Conservation (phyloP, 2,888 invertebrate species). For the Clostera curtula region DNA sequence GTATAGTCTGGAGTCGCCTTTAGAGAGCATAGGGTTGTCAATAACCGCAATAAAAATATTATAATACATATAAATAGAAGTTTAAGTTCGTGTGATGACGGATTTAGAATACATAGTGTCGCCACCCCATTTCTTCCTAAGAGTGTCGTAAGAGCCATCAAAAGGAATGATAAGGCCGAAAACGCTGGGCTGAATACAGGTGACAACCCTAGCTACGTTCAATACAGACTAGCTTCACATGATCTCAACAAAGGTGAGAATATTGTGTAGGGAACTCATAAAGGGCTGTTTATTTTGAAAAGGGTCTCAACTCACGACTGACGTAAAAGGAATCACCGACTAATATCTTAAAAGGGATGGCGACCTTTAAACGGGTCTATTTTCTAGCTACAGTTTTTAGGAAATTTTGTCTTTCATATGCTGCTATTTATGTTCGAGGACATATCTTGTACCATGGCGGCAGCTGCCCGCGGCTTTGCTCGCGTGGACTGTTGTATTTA, state of each 20-base stretch:
- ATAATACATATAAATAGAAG: too few relatives aligned
- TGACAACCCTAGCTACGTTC: conserved; percentile 10
- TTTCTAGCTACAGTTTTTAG: neutral
- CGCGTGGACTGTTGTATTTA: too few relatives aligned
- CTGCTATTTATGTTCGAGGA: neutral
- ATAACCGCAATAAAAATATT: too few relatives aligned
- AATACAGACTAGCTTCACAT: conserved; percentile 15
- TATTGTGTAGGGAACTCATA: conserved; percentile 12
- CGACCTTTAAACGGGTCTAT: conserved; percentile 6
- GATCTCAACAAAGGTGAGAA: conserved; percentile 18
- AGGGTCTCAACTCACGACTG: conserved; percentile 12
- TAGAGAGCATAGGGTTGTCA: neutral
- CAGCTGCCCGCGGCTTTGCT: too few relatives aligned
- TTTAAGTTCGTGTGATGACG: too few relatives aligned
- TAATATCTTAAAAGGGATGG: conserved; percentile 29
- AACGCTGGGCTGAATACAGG: too few relatives aligned
- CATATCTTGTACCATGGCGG: too few relatives aligned
- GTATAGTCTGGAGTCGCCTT: neutral
- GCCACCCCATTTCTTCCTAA: too few relatives aligned
- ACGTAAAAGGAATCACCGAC: conserved; percentile 18
- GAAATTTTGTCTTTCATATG: neutral
- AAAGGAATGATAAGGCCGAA: too few relatives aligned
- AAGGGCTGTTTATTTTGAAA: conserved; percentile 24
- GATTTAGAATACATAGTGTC: too few relatives aligned
- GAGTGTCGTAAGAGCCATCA: too few relatives aligned